These are phyloP conservation scores for Sciurus carolinensis DNA, from an alignment of 2,797 vertebrate species.

Conservation along the genomic window DNA sequence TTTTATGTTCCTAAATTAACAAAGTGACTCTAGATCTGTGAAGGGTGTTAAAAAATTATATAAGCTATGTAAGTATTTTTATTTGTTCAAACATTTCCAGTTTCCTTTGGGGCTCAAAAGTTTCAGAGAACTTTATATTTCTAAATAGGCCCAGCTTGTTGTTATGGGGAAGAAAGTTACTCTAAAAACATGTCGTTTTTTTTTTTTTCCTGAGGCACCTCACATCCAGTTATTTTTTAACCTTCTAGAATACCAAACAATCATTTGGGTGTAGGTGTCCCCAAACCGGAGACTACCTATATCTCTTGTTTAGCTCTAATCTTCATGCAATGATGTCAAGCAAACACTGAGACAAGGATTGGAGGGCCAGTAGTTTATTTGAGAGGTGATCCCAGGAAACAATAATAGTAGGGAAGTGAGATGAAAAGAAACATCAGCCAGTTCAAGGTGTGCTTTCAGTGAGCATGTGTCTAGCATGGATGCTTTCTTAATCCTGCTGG, in stretches of 20 bases:
- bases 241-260: constrained; percentile 32
- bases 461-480: not conserved
- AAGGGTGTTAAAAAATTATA: constrained; percentile 85
- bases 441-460: not conserved
- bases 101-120: constrained; percentile 76
- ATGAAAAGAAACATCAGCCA: not conserved
- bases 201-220: constrained; percentile 28
- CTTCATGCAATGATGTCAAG: not conserved
- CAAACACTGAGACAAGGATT: not conserved
- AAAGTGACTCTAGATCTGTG: constrained; percentile 85
- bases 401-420: not conserved
- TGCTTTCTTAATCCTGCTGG: not conserved
- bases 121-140: constrained; percentile 75
- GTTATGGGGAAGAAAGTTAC: not conserved
- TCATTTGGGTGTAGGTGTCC: constrained; percentile 18
- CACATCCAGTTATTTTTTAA: not conserved
- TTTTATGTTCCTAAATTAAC: constrained; percentile 85
- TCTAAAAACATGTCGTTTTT: constrained; percentile 49
- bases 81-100: constrained; percentile 82
- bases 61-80: constrained; percentile 83
- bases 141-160: constrained; percentile 57
- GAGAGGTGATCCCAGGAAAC: constrained; percentile 12
- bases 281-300: not conserved
- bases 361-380: constrained; percentile 5
- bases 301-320: constrained; percentile 59